Base-by-base conservation (phyloP, 1,140 invertebrate species). In the Aphelinus atriplicis region DNA sequence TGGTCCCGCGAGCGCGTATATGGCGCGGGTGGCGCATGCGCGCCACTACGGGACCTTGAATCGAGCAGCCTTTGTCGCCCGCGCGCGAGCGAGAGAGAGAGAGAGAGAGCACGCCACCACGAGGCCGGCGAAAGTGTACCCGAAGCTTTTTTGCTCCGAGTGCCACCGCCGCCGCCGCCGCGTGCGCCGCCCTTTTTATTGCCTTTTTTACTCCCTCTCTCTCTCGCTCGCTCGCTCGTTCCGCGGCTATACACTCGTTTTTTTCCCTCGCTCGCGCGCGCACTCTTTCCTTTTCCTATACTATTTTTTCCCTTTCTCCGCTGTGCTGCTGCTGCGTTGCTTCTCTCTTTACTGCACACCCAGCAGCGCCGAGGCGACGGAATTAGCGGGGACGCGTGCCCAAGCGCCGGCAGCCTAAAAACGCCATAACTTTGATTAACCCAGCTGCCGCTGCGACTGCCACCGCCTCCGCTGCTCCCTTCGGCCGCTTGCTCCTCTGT, bases 101-200 rank as follows among this genome's bases (percentile, higher is more conserved):
- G 26, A 26, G 26, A 26, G 26, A 26, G 26, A 80, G 78, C 80
- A 55, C 74, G 70, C 78, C 80, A 82, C 82, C 84, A 85, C 85
- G 85, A 87, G 85, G 86, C 84, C 85, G 85, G 85, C 87, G 87
- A 88, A 88, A 87, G 86, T 87, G 83, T 87, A 88, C 84, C 84
- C 85, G 84, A 83, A 87, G 85, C 85, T 87, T 86, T 86, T 87
- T 88, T 88, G 82, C 84, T 85, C 81, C 76, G 78, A 78, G 80
- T 76, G 79, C 80, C 68, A 60, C 77, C 50, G 58, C 60, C 26
- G 26, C 26, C 26, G 65, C 53, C 5, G 60, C 66, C 26, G 26
- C 26, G 26, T 26, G 26, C 26, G 26, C 26, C 26, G 26, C 26
- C 26, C 26, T 26, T 26, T 26, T 26, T 26, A 26, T 26, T 26